Conservation (phyloP, 2,888 invertebrate genomes). For the Alsophila aescularia region DNA sequence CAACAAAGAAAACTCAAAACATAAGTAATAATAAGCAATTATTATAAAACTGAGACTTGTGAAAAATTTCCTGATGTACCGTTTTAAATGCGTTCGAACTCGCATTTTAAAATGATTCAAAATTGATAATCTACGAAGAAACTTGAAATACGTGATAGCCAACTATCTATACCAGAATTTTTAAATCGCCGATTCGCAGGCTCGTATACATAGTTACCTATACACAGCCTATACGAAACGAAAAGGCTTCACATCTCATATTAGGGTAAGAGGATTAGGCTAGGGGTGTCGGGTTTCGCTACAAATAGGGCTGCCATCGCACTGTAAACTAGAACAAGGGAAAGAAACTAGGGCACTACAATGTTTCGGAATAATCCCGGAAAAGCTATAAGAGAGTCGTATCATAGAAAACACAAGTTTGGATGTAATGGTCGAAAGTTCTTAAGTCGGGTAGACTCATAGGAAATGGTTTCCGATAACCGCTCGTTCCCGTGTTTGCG, state of each 20-base stretch:
- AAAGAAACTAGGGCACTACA: not conserved
- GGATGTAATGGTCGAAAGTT: no score
- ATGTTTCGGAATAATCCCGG: not conserved
- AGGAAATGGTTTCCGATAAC: no score
- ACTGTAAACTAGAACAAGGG: constrained; percentile 13
- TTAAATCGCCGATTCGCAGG: constrained; percentile 28
- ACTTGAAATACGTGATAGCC: no score
- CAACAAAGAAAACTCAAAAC: not conserved
- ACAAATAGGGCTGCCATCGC: constrained; percentile 31
- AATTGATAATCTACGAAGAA: no score
- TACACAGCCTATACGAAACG: constrained; percentile 44
- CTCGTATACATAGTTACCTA: constrained; percentile 24
- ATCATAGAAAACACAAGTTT: not conserved
- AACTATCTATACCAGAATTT: constrained; percentile 13
- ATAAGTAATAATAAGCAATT: no score
- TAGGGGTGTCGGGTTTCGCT: constrained; percentile 54
- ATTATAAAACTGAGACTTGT: no score
- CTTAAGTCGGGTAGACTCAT: no score
- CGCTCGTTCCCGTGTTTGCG: no score
- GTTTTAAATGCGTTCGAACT: no score
- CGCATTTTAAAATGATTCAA: no score
- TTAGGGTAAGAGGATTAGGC: constrained; percentile 71
- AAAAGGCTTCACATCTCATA: constrained; percentile 66
- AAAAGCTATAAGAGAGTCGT: not conserved
- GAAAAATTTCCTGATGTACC: no score